These are phyloP conservation scores for Podiceps cristatus DNA, from an alignment of 2,113 vertebrate species.

Conservation along the genomic window DNA sequence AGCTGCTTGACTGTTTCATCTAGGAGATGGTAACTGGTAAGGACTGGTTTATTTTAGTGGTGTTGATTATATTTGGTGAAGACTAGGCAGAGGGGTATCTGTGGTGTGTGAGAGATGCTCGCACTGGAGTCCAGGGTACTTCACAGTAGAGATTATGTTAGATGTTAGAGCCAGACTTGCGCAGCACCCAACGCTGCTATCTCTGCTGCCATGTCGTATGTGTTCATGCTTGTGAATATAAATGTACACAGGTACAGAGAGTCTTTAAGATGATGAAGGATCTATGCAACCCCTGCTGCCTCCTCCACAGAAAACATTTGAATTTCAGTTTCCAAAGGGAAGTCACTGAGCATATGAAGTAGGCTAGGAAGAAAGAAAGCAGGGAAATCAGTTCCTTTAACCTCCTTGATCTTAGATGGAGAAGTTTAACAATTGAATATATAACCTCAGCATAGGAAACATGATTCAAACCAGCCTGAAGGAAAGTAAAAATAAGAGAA, in stretches of 20 bases:
- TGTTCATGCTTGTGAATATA: neutral
- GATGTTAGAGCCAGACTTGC: neutral
- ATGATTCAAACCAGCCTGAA: neutral
- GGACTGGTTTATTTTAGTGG: neutral
- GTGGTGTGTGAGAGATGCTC: accelerated
- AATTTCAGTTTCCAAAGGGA: neutral
- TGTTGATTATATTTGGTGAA: neutral
- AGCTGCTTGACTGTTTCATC: neutral
- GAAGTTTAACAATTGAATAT: neutral
- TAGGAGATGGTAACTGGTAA: neutral
- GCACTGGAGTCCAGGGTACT: neutral
- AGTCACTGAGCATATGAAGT: neutral
- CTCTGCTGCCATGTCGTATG: neutral
- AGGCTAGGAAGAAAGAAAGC: neutral
- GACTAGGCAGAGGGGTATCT: neutral
- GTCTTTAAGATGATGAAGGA: neutral
- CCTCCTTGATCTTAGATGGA: neutral
- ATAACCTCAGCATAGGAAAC: neutral
- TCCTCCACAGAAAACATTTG: neutral
- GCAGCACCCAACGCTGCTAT: neutral
- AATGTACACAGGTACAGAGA: neutral
- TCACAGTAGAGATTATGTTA: neutral
- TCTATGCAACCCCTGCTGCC: neutral
- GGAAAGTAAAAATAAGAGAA: neutral
- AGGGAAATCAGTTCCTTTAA: neutral